These are phyloP conservation scores for Andrena bicolor DNA, from an alignment of 2,888 invertebrate genomes.

Conservation along the genomic window DNA sequence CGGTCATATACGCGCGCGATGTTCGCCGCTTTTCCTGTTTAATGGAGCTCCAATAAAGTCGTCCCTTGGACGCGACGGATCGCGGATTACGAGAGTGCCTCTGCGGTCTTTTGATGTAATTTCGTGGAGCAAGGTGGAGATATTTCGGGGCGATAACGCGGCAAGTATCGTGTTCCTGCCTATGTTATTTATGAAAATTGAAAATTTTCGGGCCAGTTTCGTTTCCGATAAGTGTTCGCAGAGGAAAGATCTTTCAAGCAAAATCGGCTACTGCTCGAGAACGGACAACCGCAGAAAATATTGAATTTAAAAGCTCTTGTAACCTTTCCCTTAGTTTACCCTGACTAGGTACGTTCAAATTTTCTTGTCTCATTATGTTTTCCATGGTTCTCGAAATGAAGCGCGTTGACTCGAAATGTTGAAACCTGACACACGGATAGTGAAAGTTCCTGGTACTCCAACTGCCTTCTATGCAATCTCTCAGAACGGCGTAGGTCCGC, in stretches of 20 bases:
- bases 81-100: conserved; percentile 44
- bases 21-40: conserved; percentile 54
- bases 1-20: conserved; percentile 62
- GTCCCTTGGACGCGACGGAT: conserved; percentile 55
- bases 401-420: too few relatives aligned
- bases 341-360: too few relatives aligned
- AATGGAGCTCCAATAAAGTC: conserved; percentile 71
- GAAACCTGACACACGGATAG: too few relatives aligned
- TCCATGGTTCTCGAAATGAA: too few relatives aligned
- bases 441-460: neutral
- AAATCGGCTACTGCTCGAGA: too few relatives aligned
- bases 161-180: conserved; percentile 9
- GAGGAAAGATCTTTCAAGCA: neutral
- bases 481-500: conserved; percentile 29
- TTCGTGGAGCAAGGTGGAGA: conserved; percentile 18
- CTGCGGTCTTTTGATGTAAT: conserved; percentile 24
- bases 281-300: too few relatives aligned
- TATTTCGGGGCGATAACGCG: conserved; percentile 20
- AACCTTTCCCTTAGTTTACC: too few relatives aligned
- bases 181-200: conserved; percentile 23
- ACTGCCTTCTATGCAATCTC: conserved; percentile 45
- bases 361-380: too few relatives aligned
- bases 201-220: neutral
- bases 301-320: too few relatives aligned
- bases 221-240: neutral